These are phyloP conservation scores for Hestina assimilis DNA, from an alignment of 1,140 invertebrate genomes.

Conservation along the genomic window DNA sequence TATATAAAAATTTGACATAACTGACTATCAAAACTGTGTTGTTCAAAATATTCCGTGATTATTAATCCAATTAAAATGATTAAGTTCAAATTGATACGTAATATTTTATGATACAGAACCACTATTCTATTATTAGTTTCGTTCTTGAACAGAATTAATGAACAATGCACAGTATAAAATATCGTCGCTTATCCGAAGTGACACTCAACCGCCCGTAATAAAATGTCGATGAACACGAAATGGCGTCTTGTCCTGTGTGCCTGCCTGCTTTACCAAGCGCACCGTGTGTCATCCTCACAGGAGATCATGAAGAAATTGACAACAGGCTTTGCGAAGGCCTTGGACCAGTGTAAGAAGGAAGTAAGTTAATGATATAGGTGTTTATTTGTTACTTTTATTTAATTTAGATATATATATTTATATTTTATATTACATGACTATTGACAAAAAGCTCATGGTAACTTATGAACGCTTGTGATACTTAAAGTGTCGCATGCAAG, in stretches of 20 bases:
- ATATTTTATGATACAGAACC: conserved; percentile 2
- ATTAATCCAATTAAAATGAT: no score
- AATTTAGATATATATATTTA: not conserved
- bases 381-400: no score
- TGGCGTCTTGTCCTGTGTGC: conserved; percentile 30
- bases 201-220: not conserved
- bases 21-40: no score
- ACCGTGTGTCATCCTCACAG: conserved; percentile 32
- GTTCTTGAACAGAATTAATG: not conserved
- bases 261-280: not conserved
- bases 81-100: no score
- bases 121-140: not conserved
- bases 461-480: no score
- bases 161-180: conserved; percentile 1
- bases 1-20: no score
- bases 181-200: not conserved
- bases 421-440: no score
- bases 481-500: no score
- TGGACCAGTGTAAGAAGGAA: conserved; percentile 53
- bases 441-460: no score
- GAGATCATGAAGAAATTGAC: conserved; percentile 55
- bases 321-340: conserved; percentile 39
- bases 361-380: no score
- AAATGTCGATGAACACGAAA: conserved; percentile 26
- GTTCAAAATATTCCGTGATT: no score